Evolutionary conservation across 2,888 invertebrate species (phyloP).

Genomic region (Amphiduros pacificus): DNA sequence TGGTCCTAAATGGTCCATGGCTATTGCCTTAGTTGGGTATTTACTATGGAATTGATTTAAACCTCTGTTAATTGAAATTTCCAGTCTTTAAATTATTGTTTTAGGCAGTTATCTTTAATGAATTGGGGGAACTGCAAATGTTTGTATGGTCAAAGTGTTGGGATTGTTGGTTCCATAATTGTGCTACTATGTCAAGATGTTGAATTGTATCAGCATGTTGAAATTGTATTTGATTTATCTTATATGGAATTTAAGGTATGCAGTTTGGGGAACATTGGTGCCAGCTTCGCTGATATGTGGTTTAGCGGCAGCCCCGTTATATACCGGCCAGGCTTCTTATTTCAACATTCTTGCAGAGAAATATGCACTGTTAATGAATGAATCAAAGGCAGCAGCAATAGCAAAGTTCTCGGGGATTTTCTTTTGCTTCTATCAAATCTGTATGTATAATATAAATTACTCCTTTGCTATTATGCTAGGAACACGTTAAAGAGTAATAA

Average conservation of each 20-base stretch:
- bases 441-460: neutral
- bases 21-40: constrained; percentile 89
- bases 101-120: too few species aligned
- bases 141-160: too few species aligned
- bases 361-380: neutral
- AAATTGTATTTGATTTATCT: too few species aligned
- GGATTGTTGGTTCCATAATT: too few species aligned
- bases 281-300: neutral
- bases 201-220: too few species aligned
- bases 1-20: constrained; percentile 83
- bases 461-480: too few species aligned
- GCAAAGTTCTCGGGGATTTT: neutral
- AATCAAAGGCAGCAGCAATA: neutral
- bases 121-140: too few species aligned
- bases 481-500: too few species aligned
- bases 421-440: neutral
- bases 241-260: too few species aligned
- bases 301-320: neutral
- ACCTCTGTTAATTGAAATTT: too few species aligned
- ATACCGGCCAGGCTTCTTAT: neutral
- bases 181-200: too few species aligned
- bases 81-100: too few species aligned
- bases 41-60: constrained; percentile 95
- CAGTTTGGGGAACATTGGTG: constrained; percentile 2
- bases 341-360: neutral